Base-by-base conservation (phyloP, 2,113 vertebrate genomes). In the Anguilla japonica region DNA sequence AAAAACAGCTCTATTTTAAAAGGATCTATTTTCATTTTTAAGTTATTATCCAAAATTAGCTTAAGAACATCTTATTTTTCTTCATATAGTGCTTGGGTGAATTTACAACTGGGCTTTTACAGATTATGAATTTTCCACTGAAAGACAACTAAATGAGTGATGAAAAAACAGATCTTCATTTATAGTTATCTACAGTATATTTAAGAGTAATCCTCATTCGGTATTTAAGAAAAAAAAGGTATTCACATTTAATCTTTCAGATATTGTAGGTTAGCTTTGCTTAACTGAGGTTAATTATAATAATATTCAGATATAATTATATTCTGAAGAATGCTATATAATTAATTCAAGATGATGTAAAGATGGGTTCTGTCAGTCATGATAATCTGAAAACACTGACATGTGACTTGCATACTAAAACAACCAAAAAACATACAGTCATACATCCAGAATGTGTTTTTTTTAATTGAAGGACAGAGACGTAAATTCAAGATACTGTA, bases 251-350 rank as follows among this genome's bases (percentile, higher is more conserved):
- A 29, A 75, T 75, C 34, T n/a, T 75, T 75, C 71, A 34, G 26
- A 75, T 75, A 75, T 75, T 75, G 71, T n/a, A 71, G 63, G 63
- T 71, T 71, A 22, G 71, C n/a, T 75, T 34, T 75, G 11, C n/a
- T 75, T 75, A 75, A 75, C 26, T 75, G 71, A 13, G 71, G 71
- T 75, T 75, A 34, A 75, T 75, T 75, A 75, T 29, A 75, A n/a
- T 71, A 71, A 34, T 34, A 34, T 34, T 75, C 71, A n/a, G n/a
- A 75, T 34, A 13, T 75, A 75, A 75, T 75, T 75, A 75, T 34
- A 75, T 75, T 75, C 26, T 75, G n/a, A n/a, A 34, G 71, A 75
- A 29, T 75, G 71, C 8, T 75, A 75, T 75, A 29, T 75, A 75
- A 75, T 75, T 75, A 75, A 3, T 75, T 75, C 71, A 75, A 13